Evolutionary conservation across 2,888 invertebrate genomes (phyloP).

Genomic region (Ceraclea dissimilis): DNA sequence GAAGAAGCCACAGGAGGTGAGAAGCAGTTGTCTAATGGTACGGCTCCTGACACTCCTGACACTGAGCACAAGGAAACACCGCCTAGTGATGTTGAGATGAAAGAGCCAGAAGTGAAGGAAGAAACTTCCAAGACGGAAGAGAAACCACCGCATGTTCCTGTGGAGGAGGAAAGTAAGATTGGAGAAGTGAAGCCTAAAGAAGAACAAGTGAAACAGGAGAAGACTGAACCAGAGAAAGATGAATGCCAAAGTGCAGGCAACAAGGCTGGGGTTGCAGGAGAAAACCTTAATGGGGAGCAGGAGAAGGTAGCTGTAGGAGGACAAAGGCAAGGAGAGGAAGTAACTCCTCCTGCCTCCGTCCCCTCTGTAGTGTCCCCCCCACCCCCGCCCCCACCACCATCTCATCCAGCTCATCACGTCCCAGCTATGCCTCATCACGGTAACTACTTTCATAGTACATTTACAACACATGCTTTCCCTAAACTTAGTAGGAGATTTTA

Average conservation of each 20-base stretch:
- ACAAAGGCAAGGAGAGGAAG: background rate
- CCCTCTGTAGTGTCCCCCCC: slow-evolving; percentile 24
- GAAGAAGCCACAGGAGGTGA: slow-evolving; percentile 15
- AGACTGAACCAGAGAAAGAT: background rate
- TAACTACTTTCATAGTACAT: too few species aligned
- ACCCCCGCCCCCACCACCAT: slow-evolving; percentile 10
- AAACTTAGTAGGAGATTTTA: too few species aligned
- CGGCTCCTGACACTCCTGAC: background rate
- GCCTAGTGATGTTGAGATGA: slow-evolving; percentile 2
- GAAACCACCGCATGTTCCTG: background rate
- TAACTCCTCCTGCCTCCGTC: slow-evolving; percentile 11
- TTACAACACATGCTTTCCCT: too few species aligned
- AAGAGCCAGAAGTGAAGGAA: slow-evolving; percentile 4
- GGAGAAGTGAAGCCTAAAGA: background rate
- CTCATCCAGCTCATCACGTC: slow-evolving; percentile 28
- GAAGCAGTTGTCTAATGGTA: slow-evolving; percentile 9
- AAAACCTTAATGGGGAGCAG: background rate
- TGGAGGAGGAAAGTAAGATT: slow-evolving; percentile 4
- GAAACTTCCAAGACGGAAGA: background rate
- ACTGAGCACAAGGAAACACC: background rate
- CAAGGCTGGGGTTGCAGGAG: slow-evolving; percentile 1
- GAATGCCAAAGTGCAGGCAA: slow-evolving; percentile 4
- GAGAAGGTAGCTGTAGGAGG: background rate
- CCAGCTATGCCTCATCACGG: slow-evolving; percentile 34
- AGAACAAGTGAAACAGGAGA: slow-evolving; percentile 1